phyloP scores from a whole-genome alignment of 2,113 vertebrate species.

The Heteronetta atricapilla region DNA sequence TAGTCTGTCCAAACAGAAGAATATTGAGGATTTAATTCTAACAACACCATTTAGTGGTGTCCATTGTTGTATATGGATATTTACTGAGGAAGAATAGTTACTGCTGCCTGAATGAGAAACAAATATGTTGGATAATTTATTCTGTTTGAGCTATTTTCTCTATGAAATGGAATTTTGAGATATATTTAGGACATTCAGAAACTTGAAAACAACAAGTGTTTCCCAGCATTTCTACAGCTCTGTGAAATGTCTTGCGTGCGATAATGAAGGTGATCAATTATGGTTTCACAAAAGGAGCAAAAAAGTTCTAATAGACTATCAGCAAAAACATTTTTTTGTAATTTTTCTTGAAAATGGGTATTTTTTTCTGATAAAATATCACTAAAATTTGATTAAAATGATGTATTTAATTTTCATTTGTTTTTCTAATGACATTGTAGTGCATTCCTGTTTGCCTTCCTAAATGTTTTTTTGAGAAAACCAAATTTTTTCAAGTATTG shows the following conservation, averaged over 20 bases:
- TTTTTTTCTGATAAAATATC: background rate
- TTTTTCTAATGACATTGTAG: background rate
- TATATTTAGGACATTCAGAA: constrained; percentile 11
- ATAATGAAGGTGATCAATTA: background rate
- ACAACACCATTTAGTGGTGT: background rate
- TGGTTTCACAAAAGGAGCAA: background rate
- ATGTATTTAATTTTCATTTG: background rate
- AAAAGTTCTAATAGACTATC: background rate
- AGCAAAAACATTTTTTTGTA: background rate
- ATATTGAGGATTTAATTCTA: background rate
- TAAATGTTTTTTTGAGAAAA: background rate
- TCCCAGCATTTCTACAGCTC: constrained; percentile 8
- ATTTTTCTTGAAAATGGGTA: background rate
- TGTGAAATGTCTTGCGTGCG: background rate
- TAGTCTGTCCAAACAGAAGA: background rate
- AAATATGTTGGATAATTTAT: background rate
- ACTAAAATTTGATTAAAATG: background rate
- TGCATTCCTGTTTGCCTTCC: background rate
- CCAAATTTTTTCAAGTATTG: background rate
- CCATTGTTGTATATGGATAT: background rate
- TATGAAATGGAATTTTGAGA: background rate
- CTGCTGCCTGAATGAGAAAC: background rate
- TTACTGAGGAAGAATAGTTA: background rate
- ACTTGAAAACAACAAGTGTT: background rate
- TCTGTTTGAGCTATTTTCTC: background rate